Evolutionary conservation across 2,113 vertebrate genomes (phyloP).

Genomic region (Colius striatus): DNA sequence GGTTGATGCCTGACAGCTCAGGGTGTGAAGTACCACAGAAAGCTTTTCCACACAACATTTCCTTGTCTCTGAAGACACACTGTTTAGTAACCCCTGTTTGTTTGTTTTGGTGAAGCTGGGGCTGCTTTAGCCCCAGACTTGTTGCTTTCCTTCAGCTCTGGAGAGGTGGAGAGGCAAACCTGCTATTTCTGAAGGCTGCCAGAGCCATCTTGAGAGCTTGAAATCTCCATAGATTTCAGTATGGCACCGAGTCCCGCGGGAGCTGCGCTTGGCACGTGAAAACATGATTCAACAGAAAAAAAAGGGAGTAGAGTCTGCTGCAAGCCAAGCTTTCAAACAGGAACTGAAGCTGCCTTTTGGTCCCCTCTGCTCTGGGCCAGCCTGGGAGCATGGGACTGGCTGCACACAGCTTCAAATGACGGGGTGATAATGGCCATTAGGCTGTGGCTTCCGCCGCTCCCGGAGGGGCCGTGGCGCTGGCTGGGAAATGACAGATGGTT

Average conservation of each 20-base stretch:
- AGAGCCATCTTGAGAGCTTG: background rate
- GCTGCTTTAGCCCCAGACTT: background rate
- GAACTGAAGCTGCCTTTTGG: background rate
- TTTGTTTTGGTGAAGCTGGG: background rate
- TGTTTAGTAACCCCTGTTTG: background rate
- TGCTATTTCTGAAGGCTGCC: background rate
- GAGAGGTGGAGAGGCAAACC: background rate
- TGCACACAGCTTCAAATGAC: background rate
- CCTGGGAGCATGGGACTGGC: background rate
- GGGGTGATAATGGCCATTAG: background rate
- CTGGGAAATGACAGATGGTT: background rate
- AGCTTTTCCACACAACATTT: background rate
- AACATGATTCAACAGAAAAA: background rate
- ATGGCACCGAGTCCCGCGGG: background rate
- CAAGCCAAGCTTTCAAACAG: background rate
- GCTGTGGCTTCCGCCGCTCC: background rate
- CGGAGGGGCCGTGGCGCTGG: background rate
- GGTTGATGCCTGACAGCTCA: no score
- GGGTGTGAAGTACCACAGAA: background rate
- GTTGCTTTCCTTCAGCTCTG: background rate
- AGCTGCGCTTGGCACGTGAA: background rate
- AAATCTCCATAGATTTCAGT: background rate
- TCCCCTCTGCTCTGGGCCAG: background rate
- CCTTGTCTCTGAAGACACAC: background rate
- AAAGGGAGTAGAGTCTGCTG: background rate